These are phyloP conservation scores for Lasioglossum figueresi DNA, from an alignment of 2,888 invertebrate genomes.

Conservation along the genomic window DNA sequence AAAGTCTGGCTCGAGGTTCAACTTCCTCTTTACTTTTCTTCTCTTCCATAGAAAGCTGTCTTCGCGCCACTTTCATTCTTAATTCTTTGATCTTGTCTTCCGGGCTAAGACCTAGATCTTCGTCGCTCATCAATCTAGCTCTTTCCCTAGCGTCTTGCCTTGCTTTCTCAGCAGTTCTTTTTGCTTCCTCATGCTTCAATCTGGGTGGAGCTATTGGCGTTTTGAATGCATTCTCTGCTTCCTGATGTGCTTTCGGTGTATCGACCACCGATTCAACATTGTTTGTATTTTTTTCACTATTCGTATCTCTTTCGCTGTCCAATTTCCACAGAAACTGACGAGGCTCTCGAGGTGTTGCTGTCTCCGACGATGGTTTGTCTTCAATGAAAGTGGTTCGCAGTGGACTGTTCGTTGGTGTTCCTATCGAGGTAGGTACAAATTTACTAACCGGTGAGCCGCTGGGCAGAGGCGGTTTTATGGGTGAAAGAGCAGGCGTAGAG, in stretches of 20 bases:
- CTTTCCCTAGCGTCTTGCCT: slow-evolving; percentile 88
- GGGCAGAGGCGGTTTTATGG: slow-evolving; percentile 45
- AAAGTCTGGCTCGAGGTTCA: slow-evolving; percentile 70
- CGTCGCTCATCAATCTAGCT: slow-evolving; percentile 89
- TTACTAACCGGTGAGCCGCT: slow-evolving; percentile 35
- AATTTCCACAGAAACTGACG: slow-evolving; percentile 55
- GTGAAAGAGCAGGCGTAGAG: slow-evolving; percentile 67
- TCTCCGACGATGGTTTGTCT: slow-evolving; percentile 69
- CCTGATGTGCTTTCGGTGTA: background rate
- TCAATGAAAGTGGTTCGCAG: slow-evolving; percentile 75
- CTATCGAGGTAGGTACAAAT: slow-evolving; percentile 75
- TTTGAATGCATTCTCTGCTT: slow-evolving; percentile 77
- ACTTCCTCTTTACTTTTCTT: slow-evolving; percentile 72
- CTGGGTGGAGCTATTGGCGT: slow-evolving; percentile 86
- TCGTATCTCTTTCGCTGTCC: slow-evolving; percentile 64
- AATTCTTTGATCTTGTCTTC: slow-evolving; percentile 87
- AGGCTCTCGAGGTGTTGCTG: slow-evolving; percentile 1
- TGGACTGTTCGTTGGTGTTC: slow-evolving; percentile 72
- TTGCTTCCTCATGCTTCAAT: slow-evolving; percentile 84
- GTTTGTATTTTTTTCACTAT: background rate
- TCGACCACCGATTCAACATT: background rate
- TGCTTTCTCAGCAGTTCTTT: slow-evolving; percentile 86
- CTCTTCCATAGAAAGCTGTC: slow-evolving; percentile 79
- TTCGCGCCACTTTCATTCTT: slow-evolving; percentile 83
- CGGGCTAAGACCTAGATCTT: slow-evolving; percentile 90